Percentiles rank a stretch among this genome's conserved stretches.
These are phyloP conservation scores for Cheilosia impressa DNA, from an alignment of 2,888 invertebrate species.

Conservation along the genomic window DNA sequence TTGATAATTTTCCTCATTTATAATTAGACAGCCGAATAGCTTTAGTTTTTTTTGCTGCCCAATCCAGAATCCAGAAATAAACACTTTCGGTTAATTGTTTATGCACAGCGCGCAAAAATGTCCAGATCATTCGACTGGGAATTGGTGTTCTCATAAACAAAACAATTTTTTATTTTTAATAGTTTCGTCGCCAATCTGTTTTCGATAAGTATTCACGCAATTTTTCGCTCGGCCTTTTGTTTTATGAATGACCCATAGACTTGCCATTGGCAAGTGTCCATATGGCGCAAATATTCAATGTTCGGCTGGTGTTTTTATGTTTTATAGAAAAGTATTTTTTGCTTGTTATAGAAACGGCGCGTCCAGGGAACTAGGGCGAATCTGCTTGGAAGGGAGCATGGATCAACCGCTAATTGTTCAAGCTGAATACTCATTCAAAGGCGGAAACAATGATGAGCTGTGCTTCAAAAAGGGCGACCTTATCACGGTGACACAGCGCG, in stretches of 20 bases:
- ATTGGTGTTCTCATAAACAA: slow-evolving; percentile 42
- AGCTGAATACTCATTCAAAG: slow-evolving; percentile 96
- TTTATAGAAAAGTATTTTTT: slow-evolving; percentile 3
- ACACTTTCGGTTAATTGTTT: slow-evolving; percentile 47
- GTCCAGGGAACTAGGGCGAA: slow-evolving; percentile 16
- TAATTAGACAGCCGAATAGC: slow-evolving; percentile 23
- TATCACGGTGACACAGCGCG: slow-evolving; percentile 97
- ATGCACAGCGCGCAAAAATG: slow-evolving; percentile 35
- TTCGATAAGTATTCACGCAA: slow-evolving; percentile 26
- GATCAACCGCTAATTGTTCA: slow-evolving; percentile 88
- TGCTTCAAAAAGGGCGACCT: slow-evolving; percentile 98
- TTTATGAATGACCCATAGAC: slow-evolving; percentile 62
- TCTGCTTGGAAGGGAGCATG: slow-evolving; percentile 76
- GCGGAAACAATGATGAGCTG: slow-evolving; percentile 98
- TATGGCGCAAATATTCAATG: background rate
- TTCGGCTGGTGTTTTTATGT: slow-evolving; percentile 13
- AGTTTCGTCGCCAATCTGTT: slow-evolving; percentile 24
- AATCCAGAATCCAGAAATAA: slow-evolving; percentile 56
- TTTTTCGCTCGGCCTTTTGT: slow-evolving; percentile 14
- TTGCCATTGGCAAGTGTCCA: slow-evolving; percentile 45
- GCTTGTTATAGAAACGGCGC: slow-evolving; percentile 47
- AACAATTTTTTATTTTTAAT: background rate
- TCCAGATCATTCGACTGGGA: slow-evolving; percentile 46
- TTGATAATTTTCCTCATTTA: slow-evolving; percentile 15
- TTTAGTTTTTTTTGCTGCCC: slow-evolving; percentile 29